Percentiles rank a stretch among this genome's conserved stretches.
These are phyloP conservation scores for Isichthys henryi DNA, from an alignment of 2,113 vertebrate species.

Conservation along the genomic window DNA sequence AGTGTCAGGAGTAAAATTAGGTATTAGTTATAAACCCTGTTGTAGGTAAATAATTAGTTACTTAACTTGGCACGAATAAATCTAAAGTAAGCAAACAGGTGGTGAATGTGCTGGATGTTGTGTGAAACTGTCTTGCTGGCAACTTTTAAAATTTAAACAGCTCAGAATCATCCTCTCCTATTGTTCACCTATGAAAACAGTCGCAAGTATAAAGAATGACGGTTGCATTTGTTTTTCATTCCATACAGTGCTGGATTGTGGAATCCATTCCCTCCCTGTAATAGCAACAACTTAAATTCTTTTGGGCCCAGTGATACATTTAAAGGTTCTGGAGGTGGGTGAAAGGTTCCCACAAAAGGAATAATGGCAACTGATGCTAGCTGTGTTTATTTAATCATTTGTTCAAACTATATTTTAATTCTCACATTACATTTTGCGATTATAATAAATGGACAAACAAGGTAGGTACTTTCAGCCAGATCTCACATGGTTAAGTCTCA, in stretches of 20 bases:
- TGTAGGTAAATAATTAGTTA: background rate
- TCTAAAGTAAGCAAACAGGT: background rate
- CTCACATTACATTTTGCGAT: background rate
- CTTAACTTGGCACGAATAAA: background rate
- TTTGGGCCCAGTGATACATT: constrained; percentile 86
- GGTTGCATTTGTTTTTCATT: constrained; percentile 7
- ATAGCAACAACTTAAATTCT: constrained; percentile 68
- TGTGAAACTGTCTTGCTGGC: background rate
- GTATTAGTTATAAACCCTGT: background rate
- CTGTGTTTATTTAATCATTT: background rate
- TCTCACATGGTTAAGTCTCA: background rate
- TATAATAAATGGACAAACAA: background rate
- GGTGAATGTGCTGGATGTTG: background rate
- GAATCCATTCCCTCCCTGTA: constrained; percentile 73
- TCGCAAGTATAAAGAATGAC: background rate
- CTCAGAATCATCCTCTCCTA: background rate
- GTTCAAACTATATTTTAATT: background rate
- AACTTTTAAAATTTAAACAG: background rate
- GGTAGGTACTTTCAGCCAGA: background rate
- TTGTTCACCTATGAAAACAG: background rate
- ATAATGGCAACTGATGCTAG: background rate
- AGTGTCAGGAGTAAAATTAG: background rate
- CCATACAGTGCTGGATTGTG: constrained; percentile 75
- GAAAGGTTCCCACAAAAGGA: background rate
- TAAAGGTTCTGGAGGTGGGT: constrained; percentile 85